Evolutionary conservation across 2,888 invertebrate species (phyloP), one percentile per base, ranked within the genome.

Genomic region (Xestia xanthographa): DNA sequence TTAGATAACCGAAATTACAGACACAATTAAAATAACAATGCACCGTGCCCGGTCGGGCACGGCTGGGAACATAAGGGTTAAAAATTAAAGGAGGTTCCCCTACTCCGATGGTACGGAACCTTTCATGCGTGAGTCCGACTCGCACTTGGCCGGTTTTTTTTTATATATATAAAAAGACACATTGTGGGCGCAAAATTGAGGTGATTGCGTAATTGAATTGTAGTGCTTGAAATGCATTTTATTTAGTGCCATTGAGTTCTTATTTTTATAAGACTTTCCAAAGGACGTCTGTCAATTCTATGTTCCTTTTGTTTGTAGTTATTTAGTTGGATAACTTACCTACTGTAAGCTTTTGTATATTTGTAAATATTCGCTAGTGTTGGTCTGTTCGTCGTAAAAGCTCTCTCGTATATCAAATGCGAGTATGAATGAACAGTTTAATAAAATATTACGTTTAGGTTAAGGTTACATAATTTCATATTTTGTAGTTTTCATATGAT

Each of bases 281-380:
- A 80, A 41, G 74, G 43, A 53, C 17, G 41, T 34, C 62, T 56
- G 48, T 56, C 26, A 67, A 56, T 48, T 70, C 20, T 26, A 62
- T 8, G 77, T 80, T 66, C 69, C 53, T 69, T 79, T 69, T 79
- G 26, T 83, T 70, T 43, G 41, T 43, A 41, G 53, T 56, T 62
- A 66, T 58, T 67, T 56, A 63, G 8, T 45, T 53, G 41, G 41
- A 26, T 68, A 58, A 58, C 26, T 58, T 53, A 53, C 38, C 58
- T 43, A 60, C 17, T 63, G 11, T 67, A 56, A 62, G 43, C 26
- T 50, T 70, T 67, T 79, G 84, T 74, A 79, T 56, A 83, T 69
- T 79, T 79, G 79, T 81, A 83, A 81, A 83, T 83, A 81, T 66
- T 60, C 26, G 53, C 20, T 48, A 9, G 17, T 29, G 34, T 43